A percentile compares a stretch with the other conserved stretches of the same genome.
Evolutionary conservation across 2,888 invertebrate genomes (phyloP).

Genomic region (Drosophila crucigera): DNA sequence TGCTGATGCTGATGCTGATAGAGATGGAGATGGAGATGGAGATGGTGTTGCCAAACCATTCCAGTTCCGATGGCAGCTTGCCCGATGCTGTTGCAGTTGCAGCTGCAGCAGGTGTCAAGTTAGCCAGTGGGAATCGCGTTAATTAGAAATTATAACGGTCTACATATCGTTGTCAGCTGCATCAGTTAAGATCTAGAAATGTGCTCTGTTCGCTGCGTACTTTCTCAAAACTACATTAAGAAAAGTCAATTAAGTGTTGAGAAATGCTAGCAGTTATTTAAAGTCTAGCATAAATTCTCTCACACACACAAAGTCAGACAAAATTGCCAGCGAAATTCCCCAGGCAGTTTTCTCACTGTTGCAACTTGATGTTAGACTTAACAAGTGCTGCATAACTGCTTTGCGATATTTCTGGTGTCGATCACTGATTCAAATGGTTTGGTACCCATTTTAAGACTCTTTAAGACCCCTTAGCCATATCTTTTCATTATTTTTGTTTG

Average conservation of each 20-base stretch:
- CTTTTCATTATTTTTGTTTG: neutral
- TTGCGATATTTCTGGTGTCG: neutral
- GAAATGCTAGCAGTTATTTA: conserved; percentile 11
- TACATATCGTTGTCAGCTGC: conserved; percentile 48
- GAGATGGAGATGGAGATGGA: neutral
- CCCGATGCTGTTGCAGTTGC: conserved; percentile 25
- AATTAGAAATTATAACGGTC: conserved; percentile 69
- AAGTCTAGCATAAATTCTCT: conserved; percentile 7
- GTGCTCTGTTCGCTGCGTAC: neutral
- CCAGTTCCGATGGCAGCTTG: conserved; percentile 20
- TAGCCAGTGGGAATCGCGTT: conserved; percentile 63
- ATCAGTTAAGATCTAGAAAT: conserved; percentile 37
- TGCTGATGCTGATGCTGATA: neutral
- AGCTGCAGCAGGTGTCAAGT: conserved; percentile 57
- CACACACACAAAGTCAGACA: neutral
- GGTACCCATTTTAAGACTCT: neutral
- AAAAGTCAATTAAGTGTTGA: conserved; percentile 23
- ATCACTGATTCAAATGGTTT: neutral
- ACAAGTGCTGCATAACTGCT: neutral
- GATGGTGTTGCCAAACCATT: conserved; percentile 4
- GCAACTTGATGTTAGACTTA: neutral
- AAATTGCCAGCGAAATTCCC: neutral
- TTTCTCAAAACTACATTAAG: conserved; percentile 9
- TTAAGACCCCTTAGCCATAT: neutral
- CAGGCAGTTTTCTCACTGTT: neutral